phyloP scores from a whole-genome alignment of 2,113 vertebrate genomes.

The Ovibos moschatus region DNA sequence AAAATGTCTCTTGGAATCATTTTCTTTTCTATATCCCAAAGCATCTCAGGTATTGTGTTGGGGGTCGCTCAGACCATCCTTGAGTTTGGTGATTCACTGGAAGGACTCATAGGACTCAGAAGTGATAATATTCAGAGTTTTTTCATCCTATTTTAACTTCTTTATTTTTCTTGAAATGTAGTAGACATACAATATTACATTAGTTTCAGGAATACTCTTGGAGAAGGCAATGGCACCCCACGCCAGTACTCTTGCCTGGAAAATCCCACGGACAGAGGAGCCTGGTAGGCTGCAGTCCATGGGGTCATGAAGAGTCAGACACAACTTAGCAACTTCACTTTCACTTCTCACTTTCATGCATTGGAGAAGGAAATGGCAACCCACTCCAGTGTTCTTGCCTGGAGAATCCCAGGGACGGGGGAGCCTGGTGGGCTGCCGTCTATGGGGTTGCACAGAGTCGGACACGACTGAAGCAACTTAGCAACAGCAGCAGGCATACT shows the following conservation, averaged over 20 bases:
- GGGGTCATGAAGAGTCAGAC: too few relatives aligned
- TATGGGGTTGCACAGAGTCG: too few relatives aligned
- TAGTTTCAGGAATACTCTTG: not conserved
- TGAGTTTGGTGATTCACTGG: not conserved
- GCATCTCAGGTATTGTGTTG: not conserved
- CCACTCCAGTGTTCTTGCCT: too few relatives aligned
- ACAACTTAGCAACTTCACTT: too few relatives aligned
- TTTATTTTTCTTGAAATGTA: not conserved
- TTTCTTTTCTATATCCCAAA: not conserved
- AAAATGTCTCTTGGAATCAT: not conserved
- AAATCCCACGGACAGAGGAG: not conserved
- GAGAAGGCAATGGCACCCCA: not conserved
- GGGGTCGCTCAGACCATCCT: not conserved
- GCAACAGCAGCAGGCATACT: not conserved
- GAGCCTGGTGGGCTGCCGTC: too few relatives aligned
- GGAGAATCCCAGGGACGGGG: too few relatives aligned
- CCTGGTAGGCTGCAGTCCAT: too few relatives aligned
- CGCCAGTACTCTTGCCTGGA: not conserved
- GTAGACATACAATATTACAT: not conserved
- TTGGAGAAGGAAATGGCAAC: too few relatives aligned
- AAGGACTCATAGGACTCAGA: not conserved
- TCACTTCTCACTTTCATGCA: too few relatives aligned
- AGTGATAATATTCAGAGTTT: not conserved
- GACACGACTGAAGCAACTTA: too few relatives aligned
- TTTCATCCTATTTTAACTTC: not conserved